Base-by-base conservation (phyloP, 2,113 vertebrate genomes). In the Sinocyclocheilus grahami region DNA sequence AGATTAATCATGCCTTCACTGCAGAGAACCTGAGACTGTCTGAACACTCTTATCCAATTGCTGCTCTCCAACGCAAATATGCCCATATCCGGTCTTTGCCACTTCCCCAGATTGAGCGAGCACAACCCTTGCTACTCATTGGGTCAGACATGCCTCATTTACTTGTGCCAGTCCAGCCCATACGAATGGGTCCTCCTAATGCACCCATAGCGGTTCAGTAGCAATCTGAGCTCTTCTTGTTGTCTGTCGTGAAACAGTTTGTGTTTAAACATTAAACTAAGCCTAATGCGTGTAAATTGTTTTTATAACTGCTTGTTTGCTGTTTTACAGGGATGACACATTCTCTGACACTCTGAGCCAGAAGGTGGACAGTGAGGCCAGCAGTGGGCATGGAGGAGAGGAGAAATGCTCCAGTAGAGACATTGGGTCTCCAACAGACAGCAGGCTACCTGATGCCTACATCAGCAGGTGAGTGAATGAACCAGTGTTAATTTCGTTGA, bases 291-390 rank as follows among this genome's bases (percentile, higher is more conserved):
- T 67, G 27, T 12, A 18, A 27, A 42, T 67, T 10, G 27, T 42
- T 81, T 82, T 67, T 9, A 42, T 71, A 8, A 39, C 69, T 55
- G 20, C 42, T 84, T 48, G 10, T 77, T 53, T 72, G 89, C 33
- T 86, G 20, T 85, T 86, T 84, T 90, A 84, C 89, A 99, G 98
- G 95, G 98, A 99, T 86, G 98, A 99, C 91, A 96, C 95, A 1
- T 99, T 99, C 94, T 99, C 98, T 3, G 98, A 99, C 92, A 98
- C 96, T 5, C 92, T 99, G 93, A 99, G 98, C 93, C 98, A 98
- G 89, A 99, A 99, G 92, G 97, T 97, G 0, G 97, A 99, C 94
- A 99, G 98, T 2, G 97, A 99, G 91, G 96, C 96, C 89, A 97
- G 98, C 95, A 99, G 98, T 0, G 97, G 97, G 65, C 97, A 97